Base-by-base conservation (phyloP, 2,797 vertebrate genomes). In the Ficedula albicollis region DNA sequence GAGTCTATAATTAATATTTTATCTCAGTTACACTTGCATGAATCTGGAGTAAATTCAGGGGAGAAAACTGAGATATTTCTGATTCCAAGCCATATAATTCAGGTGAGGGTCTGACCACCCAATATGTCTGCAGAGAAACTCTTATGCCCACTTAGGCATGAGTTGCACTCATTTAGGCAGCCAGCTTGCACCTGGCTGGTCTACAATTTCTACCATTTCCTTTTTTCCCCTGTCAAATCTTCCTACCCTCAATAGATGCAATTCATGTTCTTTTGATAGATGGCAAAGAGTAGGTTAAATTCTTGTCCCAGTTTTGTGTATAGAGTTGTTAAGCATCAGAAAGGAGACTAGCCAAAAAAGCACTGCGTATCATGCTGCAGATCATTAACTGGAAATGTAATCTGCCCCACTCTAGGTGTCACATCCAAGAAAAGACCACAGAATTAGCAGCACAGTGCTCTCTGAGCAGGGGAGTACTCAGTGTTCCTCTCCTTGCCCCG, bases 301-400 rank as follows among this genome's bases (percentile, higher is more conserved):
- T 77, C 75, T 20, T 22, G 39, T 32, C 48, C 72, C 26, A 19
- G 39, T 55, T 81, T 56, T 83, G 32, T 62, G 52, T 22, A 51
- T 36, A 41, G 48, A 73, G 52, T 69, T 77, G 54, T 77, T 89
- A 91, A 80, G 72, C 54, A 74, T 85, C 89, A 94, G 86, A 95
- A 83, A 80, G 19, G 27, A 95, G 20, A 83, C 72, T 10, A 9
- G 72, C 70, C 78, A 89, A 85, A 84, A 90, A 29, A 90, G 20
- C 56, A 38, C 30, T 39, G 81, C 56, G 25, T 74, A 89, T 95
- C 93, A 64, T 80, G 81, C 90, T 87, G 90, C 89, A 89, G 82
- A 81, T 89, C 93, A 59, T 97, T 96, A 97, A 91, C 68, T n/a
- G n/a, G 93, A 90, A 96, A 96, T 1, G 7, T 36, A 87, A 96